Base-by-base conservation (phyloP, 1,140 invertebrate genomes). In the Sitodiplosis mosellana region DNA sequence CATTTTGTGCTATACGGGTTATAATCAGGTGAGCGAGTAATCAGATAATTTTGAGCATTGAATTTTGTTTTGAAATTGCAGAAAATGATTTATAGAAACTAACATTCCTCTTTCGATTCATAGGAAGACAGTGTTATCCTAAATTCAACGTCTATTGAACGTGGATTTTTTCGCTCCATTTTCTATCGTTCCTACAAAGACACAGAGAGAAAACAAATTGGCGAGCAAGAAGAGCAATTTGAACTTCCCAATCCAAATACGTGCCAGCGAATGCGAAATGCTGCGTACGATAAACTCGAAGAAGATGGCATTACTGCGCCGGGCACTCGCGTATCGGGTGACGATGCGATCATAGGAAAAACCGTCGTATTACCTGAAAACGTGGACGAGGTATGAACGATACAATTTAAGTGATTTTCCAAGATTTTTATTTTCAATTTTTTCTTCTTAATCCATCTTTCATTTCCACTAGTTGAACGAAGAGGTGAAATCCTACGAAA, bases 141-240 rank as follows among this genome's bases (percentile, higher is more conserved):
- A 52, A 99, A 98, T 70, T 83, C 89, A 19, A 96, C 92, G 21
- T 90, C 93, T 47, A 89, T 99, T n/a, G 93, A 99, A 63, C 76
- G 95, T 64, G 95, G 94, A 15, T 96, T 94, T 63, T 98, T 99
- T 69, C 78, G 91, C 60, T 96, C 92, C 27, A 91, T 97, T 38
- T 99, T 99, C 69, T 98, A 94, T 66, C 86, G 94, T 34, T 94
- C 92, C 0, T 99, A 99, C 63, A 95, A 96, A 73, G 94, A 98
- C 69, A 75, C 88, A 1, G 94, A 98, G 69, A 87, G 84, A 1
- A 97, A 96, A 68, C 76, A 87, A 52, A 83, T 92, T 47, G 83
- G 87, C 14, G 89, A 95, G 63, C 90, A 95, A 65, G 93, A 97
- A 64, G 93, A 99, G 68, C 81, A 94, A 56, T 97, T 99, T 74